Conservation (phyloP, 2,888 invertebrate species). For the Microctonus hyperodae region DNA sequence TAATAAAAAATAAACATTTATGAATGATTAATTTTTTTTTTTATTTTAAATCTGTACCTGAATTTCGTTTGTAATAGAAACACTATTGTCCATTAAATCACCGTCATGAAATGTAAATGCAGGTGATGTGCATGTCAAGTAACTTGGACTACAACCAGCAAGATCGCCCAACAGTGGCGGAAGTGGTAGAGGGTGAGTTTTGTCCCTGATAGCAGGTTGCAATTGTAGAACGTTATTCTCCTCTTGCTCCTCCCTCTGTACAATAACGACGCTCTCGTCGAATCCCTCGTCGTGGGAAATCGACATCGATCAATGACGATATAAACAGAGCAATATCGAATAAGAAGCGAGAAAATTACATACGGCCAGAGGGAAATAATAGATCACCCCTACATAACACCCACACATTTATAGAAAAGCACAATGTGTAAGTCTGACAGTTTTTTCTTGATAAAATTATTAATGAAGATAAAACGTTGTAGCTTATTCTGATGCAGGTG, state of each 20-base stretch:
- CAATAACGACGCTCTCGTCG: constrained; percentile 28
- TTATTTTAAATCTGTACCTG: no score
- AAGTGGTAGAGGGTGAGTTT: constrained; percentile 33
- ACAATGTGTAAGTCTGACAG: neutral
- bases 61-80: constrained; percentile 41
- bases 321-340: constrained; percentile 8
- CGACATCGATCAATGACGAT: constrained; percentile 38
- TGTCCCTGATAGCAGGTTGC: constrained; percentile 28
- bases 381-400: neutral
- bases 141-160: constrained; percentile 41
- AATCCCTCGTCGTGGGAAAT: constrained; percentile 37
- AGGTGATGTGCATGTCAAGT: constrained; percentile 33
- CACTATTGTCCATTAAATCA: constrained; percentile 38
- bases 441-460: neutral
- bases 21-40: no score
- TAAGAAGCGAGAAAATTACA: neutral
- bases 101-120: constrained; percentile 31
- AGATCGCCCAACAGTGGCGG: constrained; percentile 38
- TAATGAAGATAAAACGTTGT: neutral
- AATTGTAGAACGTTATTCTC: constrained; percentile 37
- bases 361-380: neutral
- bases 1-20: neutral
- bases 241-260: constrained; percentile 15
- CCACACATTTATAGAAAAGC: neutral
- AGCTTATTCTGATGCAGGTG: no score